Evolutionary conservation across 2,888 invertebrate species (phyloP).

Genomic region (Lithophane ornitopus): DNA sequence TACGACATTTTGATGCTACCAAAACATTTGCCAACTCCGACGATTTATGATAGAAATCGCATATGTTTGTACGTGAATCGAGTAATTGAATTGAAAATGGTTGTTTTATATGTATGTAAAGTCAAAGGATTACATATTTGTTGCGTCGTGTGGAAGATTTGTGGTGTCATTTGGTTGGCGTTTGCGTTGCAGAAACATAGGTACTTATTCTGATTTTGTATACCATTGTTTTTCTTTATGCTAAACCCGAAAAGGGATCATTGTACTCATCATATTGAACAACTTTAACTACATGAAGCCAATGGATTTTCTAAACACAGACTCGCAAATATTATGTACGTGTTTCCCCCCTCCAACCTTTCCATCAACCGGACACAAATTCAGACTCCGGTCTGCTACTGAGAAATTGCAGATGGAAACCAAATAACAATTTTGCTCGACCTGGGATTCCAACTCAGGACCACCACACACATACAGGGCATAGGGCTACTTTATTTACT

Average conservation of each 20-base stretch:
- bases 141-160: not conserved
- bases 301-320: not conserved
- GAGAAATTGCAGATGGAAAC: too few species aligned
- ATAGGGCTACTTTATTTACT: not conserved
- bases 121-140: not conserved
- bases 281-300: not conserved
- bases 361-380: too few species aligned
- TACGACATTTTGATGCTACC: constrained; percentile 52
- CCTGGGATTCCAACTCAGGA: too few species aligned
- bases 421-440: too few species aligned
- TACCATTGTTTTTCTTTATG: too few species aligned
- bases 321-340: too few species aligned
- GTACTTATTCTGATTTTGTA: not conserved
- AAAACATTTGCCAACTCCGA: constrained; percentile 50
- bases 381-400: too few species aligned
- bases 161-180: constrained; percentile 6
- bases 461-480: too few species aligned
- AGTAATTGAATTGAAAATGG: constrained; percentile 53
- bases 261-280: not conserved
- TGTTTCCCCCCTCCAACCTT: too few species aligned
- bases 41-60: constrained; percentile 59
- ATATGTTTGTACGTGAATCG: constrained; percentile 44
- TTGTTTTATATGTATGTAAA: constrained; percentile 41
- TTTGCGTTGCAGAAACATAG: not conserved
- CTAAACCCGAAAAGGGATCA: too few species aligned